phyloP scores from a whole-genome alignment of 2,888 invertebrate species.

The Leucoptera coffeella region DNA sequence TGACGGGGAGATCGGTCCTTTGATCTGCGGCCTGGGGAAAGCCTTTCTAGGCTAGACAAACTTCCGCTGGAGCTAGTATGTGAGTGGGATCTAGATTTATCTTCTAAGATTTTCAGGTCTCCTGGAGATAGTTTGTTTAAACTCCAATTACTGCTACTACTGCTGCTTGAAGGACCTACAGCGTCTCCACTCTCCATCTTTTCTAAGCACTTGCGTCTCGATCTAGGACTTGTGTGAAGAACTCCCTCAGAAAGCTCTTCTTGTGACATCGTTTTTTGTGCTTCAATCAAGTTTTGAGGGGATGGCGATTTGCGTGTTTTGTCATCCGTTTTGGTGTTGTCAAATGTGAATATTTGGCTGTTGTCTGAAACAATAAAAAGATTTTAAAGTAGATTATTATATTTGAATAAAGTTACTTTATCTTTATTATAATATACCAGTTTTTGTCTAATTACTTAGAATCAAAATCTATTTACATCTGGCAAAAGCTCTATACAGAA shows the following conservation, averaged over 20 bases:
- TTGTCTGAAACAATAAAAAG: no score
- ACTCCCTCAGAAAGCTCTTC: constrained; percentile 65
- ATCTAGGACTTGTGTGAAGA: constrained; percentile 56
- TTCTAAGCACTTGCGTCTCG: constrained; percentile 43
- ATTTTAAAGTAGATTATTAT: no score
- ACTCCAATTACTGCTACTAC: constrained; percentile 49
- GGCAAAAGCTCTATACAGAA: no score
- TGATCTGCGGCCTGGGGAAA: constrained; percentile 41
- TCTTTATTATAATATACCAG: no score
- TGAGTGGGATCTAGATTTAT: constrained; percentile 37
- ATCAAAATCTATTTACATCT: no score
- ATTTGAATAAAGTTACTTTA: no score
- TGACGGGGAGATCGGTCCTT: constrained; percentile 46
- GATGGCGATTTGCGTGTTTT: constrained; percentile 17
- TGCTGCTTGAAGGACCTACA: constrained; percentile 41
- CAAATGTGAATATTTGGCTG: no score
- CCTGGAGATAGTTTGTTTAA: constrained; percentile 45
- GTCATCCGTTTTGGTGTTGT: no score
- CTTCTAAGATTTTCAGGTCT: constrained; percentile 40
- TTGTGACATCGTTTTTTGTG: constrained; percentile 59
- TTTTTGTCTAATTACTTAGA: no score
- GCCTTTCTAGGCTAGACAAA: constrained; percentile 40
- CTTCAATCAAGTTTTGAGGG: constrained; percentile 53
- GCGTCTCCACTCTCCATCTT: constrained; percentile 41
- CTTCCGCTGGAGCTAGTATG: constrained; percentile 48